phyloP scores from a whole-genome alignment of 2,113 vertebrate species.

The Plotosus lineatus region DNA sequence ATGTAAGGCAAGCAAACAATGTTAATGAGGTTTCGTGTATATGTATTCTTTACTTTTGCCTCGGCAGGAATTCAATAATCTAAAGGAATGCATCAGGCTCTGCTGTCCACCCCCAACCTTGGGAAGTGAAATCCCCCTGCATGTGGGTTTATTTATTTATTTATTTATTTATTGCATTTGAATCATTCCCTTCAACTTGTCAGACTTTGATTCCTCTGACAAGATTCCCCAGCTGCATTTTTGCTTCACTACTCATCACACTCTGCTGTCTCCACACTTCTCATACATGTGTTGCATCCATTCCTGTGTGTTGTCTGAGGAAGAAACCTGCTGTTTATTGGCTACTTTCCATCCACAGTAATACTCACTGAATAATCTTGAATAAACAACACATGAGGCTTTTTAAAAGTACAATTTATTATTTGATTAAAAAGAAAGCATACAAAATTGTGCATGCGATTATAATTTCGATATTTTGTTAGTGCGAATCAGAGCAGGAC shows the following conservation, averaged over 20 bases:
- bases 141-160: no score
- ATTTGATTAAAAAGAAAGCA: constrained; percentile 39
- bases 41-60: constrained; percentile 56
- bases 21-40: constrained; percentile 45
- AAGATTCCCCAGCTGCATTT: constrained; percentile 71
- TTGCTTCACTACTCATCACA: constrained; percentile 71
- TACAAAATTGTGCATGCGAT: neutral
- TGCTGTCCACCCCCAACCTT: constrained; percentile 52
- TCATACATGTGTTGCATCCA: constrained; percentile 70
- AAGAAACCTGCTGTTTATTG: constrained; percentile 63
- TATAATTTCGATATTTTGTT: neutral
- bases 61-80: constrained; percentile 58
- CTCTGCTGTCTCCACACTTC: constrained; percentile 70
- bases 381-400: constrained; percentile 64
- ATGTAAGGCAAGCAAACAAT: neutral
- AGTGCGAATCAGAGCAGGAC: neutral
- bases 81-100: constrained; percentile 62
- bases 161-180: constrained; percentile 69
- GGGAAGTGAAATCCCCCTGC: constrained; percentile 59
- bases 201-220: constrained; percentile 76
- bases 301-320: constrained; percentile 67
- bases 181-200: constrained; percentile 73
- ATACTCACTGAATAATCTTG: constrained; percentile 61
- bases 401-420: constrained; percentile 57
- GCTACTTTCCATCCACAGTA: constrained; percentile 67